Evolutionary conservation across 2,797 vertebrate species (phyloP).

Genomic region (Triplophysa yarkandensis): DNA sequence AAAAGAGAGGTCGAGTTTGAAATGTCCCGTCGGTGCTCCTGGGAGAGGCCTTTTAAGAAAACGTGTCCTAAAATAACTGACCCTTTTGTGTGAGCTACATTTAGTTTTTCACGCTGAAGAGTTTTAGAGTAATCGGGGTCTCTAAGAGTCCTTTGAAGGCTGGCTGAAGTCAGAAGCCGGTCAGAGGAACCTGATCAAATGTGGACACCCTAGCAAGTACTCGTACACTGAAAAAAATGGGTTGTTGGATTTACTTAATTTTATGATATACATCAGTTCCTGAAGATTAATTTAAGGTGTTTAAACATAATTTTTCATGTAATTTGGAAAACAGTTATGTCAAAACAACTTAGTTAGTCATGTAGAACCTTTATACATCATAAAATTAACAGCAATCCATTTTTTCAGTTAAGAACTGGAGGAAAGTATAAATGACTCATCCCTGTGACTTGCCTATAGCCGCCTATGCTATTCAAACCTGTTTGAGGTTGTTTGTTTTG

Average conservation of each 20-base stretch:
- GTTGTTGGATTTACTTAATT: too few relatives aligned
- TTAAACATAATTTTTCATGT: too few relatives aligned
- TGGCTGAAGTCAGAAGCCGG: conserved; percentile 8
- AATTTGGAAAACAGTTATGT: too few relatives aligned
- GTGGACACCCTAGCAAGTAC: neutral
- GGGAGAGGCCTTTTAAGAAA: conserved; percentile 34
- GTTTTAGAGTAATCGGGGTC: conserved; percentile 20
- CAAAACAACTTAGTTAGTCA: too few relatives aligned
- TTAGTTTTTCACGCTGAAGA: conserved; percentile 31
- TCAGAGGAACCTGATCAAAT: conserved; percentile 35
- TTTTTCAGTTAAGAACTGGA: too few relatives aligned
- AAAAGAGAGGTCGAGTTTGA: conserved; percentile 71
- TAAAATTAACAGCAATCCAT: too few relatives aligned
- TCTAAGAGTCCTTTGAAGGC: conserved; percentile 13
- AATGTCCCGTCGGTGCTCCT: conserved; percentile 45
- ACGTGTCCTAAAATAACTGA: conserved; percentile 33
- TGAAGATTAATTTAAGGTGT: too few relatives aligned
- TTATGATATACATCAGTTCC: too few relatives aligned
- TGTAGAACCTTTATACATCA: too few relatives aligned
- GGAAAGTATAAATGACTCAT: too few relatives aligned
- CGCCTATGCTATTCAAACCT: too few relatives aligned
- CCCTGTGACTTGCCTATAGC: conserved; percentile 7
- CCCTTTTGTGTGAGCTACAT: conserved; percentile 29
- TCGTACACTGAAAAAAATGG: neutral
- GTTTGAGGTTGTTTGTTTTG: too few relatives aligned